Base-by-base conservation (phyloP, 2,797 vertebrate species). In the Helicolenus hilgendorfi region DNA sequence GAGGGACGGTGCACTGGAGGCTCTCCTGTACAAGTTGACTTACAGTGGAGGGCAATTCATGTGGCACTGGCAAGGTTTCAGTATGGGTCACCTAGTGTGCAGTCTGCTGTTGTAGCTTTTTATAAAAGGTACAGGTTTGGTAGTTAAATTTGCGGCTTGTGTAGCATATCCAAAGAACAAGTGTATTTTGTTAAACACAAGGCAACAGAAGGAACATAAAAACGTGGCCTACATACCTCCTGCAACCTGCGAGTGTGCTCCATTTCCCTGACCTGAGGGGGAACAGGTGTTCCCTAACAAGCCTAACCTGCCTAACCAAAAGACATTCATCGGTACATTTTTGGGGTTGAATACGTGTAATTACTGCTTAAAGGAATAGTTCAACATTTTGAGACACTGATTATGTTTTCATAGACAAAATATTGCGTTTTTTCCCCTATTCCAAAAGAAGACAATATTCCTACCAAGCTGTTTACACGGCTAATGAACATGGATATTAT, bases 1-100 rank as follows among this genome's bases (percentile, higher is more conserved):
- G 72, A 75, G 71, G 79, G 35, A 83, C 5, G 29, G n/a, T 64
- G 56, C 45, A 36, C 65, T 18, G 26, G 36, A 78, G 27, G 53
- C 24, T 18, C 15, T 69, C 68, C 35, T 74, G 35, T 27, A 13
- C n/a, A 62, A 27, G 45, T 26, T 20, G 59, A 31, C 18, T 38
- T 79, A 45, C 35, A 77, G 59, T 18, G 18, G 22, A 74, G 49
- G 68, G 29, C 41, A n/a, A 65, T 41, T 80, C 26, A 38, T 36
- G 3, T 22, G 24, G 22, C 11, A 26, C 11, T 33, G 36, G 29
- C 5, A 65, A 41, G 22, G 11, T 72, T 67, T 59, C 31, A 35
- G 14, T 55, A 20, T 11, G 11, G 11, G 18, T 65, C 14, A 58
- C 22, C 22, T 10, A 31, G 36, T 31, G 38, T 73, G 27, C 29